Evolutionary conservation across 2,113 vertebrate genomes (phyloP).

Genomic region (Calcarius ornatus): DNA sequence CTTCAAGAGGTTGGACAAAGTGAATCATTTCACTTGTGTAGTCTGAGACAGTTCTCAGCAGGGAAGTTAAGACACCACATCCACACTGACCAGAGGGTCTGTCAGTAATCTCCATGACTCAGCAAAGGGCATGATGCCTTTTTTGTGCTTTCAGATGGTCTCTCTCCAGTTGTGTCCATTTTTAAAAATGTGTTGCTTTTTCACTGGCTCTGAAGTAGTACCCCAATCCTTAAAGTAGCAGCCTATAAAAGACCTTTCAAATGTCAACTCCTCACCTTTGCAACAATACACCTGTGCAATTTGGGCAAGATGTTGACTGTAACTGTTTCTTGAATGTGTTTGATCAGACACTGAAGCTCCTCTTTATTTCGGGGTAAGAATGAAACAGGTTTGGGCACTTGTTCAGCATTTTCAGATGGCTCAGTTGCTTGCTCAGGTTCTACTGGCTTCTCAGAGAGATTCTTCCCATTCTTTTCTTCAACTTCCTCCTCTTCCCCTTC

Average conservation of each 20-base stretch:
- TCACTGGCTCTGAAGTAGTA: neutral
- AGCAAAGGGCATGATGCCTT: neutral
- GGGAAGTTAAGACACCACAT: neutral
- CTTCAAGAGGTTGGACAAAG: neutral
- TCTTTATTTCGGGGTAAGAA: conserved; percentile 84
- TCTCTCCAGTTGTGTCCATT: fast-evolving
- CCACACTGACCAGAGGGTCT: neutral
- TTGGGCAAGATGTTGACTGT: conserved; percentile 84
- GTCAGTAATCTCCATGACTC: neutral
- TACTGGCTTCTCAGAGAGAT: neutral
- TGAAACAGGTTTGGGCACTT: conserved; percentile 28
- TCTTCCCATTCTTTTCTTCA: neutral
- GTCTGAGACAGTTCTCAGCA: neutral
- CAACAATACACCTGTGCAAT: conserved; percentile 88
- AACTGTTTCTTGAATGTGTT: conserved; percentile 82
- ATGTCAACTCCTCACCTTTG: conserved; percentile 77
- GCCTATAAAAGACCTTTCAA: neutral
- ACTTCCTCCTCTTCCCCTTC: conserved; percentile 64
- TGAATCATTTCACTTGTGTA: neutral
- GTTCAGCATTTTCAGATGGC: neutral
- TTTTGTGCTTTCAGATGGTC: neutral
- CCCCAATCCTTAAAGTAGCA: neutral
- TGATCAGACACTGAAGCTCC: conserved; percentile 82
- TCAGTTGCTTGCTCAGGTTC: neutral
- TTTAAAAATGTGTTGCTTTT: neutral